Conservation (phyloP, 2,113 vertebrate species). For the Pagrus major region DNA sequence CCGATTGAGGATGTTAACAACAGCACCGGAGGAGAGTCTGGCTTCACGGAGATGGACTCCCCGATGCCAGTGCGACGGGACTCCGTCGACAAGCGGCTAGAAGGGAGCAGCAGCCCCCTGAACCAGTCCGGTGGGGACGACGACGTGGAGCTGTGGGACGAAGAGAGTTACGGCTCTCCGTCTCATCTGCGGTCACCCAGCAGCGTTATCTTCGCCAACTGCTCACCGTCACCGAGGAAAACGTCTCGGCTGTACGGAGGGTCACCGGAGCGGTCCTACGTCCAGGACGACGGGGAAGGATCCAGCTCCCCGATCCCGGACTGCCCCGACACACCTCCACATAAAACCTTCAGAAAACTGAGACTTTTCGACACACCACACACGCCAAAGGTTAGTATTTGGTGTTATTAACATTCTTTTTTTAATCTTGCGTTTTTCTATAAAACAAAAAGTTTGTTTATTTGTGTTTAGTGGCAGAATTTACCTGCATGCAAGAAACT, state of each 20-base stretch:
- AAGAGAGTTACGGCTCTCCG: slow-evolving; percentile 90
- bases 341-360: slow-evolving; percentile 95
- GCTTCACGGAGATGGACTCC: slow-evolving; percentile 94
- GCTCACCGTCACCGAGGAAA: slow-evolving; percentile 86
- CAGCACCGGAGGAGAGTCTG: slow-evolving; percentile 94
- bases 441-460: not conserved
- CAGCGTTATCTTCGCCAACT: slow-evolving; percentile 79
- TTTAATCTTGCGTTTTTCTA: no score
- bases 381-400: slow-evolving; percentile 92
- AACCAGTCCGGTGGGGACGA: slow-evolving; percentile 83
- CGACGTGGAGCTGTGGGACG: slow-evolving; percentile 89
- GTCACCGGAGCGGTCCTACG: slow-evolving; percentile 65
- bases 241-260: slow-evolving; percentile 74
- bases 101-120: slow-evolving; percentile 76
- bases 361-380: slow-evolving; percentile 96
- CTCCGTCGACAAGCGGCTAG: slow-evolving; percentile 74
- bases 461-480: not conserved
- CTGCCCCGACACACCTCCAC: slow-evolving; percentile 93
- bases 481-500: not conserved
- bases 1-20: slow-evolving; percentile 89
- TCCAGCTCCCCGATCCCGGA: slow-evolving; percentile 88
- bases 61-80: slow-evolving; percentile 84
- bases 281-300: slow-evolving; percentile 72
- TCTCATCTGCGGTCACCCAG: slow-evolving; percentile 86
- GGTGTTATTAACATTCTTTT: no score